Base-by-base conservation (phyloP, 1,140 invertebrate genomes). In the Zaprionus nigranus region DNA sequence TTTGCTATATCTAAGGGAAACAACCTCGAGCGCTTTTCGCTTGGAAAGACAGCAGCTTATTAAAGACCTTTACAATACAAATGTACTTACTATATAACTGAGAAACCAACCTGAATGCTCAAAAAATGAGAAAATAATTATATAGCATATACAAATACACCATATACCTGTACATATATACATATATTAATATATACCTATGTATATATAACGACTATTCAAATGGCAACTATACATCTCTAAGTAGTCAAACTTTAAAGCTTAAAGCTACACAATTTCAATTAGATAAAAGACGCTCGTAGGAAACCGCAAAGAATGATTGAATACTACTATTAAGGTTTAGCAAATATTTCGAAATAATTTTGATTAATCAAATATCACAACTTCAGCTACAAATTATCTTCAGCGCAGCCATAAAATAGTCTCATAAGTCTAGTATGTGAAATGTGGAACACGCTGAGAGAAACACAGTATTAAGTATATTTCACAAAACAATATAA, bases 381-480 rank as follows among this genome's bases (percentile, higher is more conserved):
- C 34, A 67, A 61, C n/a, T 17, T 60, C 30, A 38, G 56, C 65
- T 60, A 69, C 40, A 20, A 36, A 46, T 20, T 28, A 70, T 30
- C 49, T 74, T 78, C 64, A 68, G 51, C 30, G 79, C 76, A 73
- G 83, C 83, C 83, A 87, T 87, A 83, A 68, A 36, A 53, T 77
- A 88, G 69, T 66, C 40, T 58, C 36, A 20, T 87, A 86, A 79
- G 69, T 43, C 15, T 81, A 67, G 56, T 54, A 67, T 69, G 61
- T 68, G 38, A 49, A 73, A 71, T 71, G 77, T 88, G 84, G 70
- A 79, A 67, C 79, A 63, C 56, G 68, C 56, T 57, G 40, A 43
- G 24, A 65, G 24, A 68, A 78, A 43, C 64, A 70, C 84, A 87
- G 84, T 87, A 88, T 87, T 88, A 87, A 46, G 40, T 72, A 69